These are phyloP conservation scores for Notodonta ziczac DNA, from an alignment of 2,888 invertebrate species.

Conservation along the genomic window DNA sequence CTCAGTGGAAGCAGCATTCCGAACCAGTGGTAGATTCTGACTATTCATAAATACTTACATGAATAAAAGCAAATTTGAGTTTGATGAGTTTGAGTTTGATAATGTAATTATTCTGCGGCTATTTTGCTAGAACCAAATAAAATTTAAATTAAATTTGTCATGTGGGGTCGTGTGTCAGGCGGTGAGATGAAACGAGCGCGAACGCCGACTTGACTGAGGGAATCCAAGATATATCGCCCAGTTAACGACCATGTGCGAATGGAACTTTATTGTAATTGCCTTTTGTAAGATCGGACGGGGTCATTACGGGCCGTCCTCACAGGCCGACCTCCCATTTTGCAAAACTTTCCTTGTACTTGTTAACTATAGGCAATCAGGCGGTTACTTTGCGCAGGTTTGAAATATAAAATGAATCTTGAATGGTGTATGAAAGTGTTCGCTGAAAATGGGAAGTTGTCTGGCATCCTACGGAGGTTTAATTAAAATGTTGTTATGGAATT, in stretches of 20 bases:
- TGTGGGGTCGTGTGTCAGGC: not conserved
- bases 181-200: slow-evolving; percentile 66
- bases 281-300: slow-evolving; percentile 83
- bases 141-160: slow-evolving; percentile 40
- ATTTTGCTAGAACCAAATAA: not conserved
- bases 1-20: too few species aligned
- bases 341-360: slow-evolving; percentile 66
- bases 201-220: slow-evolving; percentile 68
- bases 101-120: not conserved
- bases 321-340: slow-evolving; percentile 71
- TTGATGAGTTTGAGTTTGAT: too few species aligned
- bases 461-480: slow-evolving; percentile 34
- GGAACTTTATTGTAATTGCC: slow-evolving; percentile 85
- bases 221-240: slow-evolving; percentile 80
- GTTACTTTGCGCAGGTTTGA: slow-evolving; percentile 42
- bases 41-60: too few species aligned
- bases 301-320: slow-evolving; percentile 77
- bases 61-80: too few species aligned
- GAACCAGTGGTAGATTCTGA: too few species aligned
- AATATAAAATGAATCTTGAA: slow-evolving; percentile 39
- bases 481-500: slow-evolving; percentile 58
- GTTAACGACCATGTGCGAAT: slow-evolving; percentile 84
- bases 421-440: not conserved
- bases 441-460: slow-evolving; percentile 2
- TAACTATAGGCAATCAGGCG: slow-evolving; percentile 43